These are phyloP conservation scores for Halisarca cf. caerulea DNA, from an alignment of 37 sponge, comb jelly and placozoan species.

Conservation along the genomic window DNA sequence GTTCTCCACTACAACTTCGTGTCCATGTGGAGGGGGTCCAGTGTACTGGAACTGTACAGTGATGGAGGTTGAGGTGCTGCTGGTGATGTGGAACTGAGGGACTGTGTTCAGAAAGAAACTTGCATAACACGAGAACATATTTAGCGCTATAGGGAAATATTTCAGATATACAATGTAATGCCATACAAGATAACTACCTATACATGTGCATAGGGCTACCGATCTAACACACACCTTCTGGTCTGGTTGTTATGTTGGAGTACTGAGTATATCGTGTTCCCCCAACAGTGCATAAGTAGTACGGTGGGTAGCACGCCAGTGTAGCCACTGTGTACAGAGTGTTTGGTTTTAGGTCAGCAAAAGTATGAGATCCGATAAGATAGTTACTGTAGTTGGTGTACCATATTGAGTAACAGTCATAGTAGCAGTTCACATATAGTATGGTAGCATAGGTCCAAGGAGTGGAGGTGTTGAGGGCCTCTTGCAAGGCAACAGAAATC, in stretches of 20 bases:
- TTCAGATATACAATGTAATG: too few relatives aligned
- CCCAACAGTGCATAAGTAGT: too few relatives aligned
- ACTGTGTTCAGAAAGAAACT: too few relatives aligned
- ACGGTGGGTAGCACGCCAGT: background rate
- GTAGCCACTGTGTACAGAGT: background rate
- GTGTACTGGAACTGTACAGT: background rate
- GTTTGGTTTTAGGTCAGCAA: constrained; percentile 1
- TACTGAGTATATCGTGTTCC: too few relatives aligned
- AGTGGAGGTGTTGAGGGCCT: background rate
- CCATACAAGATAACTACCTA: too few relatives aligned
- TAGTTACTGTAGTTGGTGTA: background rate
- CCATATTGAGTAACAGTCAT: background rate
- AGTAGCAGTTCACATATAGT: background rate
- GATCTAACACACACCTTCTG: too few relatives aligned
- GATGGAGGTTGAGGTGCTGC: too few relatives aligned
- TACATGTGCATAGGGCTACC: too few relatives aligned
- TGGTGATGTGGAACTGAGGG: too few relatives aligned
- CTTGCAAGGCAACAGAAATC: background rate
- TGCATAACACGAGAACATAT: too few relatives aligned
- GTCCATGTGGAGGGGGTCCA: constrained; percentile 5
- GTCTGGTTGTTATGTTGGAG: too few relatives aligned
- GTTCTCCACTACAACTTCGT: background rate
- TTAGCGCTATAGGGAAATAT: too few relatives aligned
- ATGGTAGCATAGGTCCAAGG: background rate
- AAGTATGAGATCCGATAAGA: constrained; percentile 5